Evolutionary conservation across 2,888 invertebrate species (phyloP).

Genomic region (Leistus spinibarbis): DNA sequence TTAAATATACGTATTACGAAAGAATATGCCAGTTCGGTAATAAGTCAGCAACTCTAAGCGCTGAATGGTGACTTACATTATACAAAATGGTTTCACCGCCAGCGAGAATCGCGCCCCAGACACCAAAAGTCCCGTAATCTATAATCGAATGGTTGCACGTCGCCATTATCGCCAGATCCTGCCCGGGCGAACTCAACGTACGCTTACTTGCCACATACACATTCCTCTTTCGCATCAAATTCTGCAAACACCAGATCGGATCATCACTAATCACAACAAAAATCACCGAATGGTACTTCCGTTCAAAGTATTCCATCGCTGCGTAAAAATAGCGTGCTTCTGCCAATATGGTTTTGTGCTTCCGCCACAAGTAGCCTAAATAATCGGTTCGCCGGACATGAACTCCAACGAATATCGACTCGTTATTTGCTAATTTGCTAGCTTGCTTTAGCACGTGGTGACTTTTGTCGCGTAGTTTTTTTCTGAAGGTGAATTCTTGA

Average conservation of each 20-base stretch:
- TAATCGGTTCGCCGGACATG: constrained; percentile 66
- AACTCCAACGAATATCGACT: constrained; percentile 59
- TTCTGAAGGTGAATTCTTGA: constrained; percentile 62
- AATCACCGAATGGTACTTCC: constrained; percentile 53
- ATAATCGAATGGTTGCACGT: constrained; percentile 62
- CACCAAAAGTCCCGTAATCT: constrained; percentile 61
- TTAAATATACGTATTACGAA: constrained; percentile 32
- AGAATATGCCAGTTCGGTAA: constrained; percentile 58
- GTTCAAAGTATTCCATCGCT: constrained; percentile 58
- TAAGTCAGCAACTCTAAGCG: constrained; percentile 54
- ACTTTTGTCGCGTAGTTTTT: constrained; percentile 58
- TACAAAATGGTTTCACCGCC: constrained; percentile 59
- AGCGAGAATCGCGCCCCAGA: constrained; percentile 60
- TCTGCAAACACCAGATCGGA: constrained; percentile 57
- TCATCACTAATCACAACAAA: constrained; percentile 61
- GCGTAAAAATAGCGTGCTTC: constrained; percentile 54
- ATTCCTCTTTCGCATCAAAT: constrained; percentile 53
- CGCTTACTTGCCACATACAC: constrained; percentile 55
- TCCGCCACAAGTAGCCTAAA: constrained; percentile 61
- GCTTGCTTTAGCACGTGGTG: constrained; percentile 56
- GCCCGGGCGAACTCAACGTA: constrained; percentile 53
- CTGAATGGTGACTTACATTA: constrained; percentile 56
- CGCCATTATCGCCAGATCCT: constrained; percentile 60
- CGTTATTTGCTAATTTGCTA: constrained; percentile 44
- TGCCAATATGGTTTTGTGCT: constrained; percentile 57